Base-by-base conservation (phyloP, 2,113 vertebrate species). In the Bufo bufo region DNA sequence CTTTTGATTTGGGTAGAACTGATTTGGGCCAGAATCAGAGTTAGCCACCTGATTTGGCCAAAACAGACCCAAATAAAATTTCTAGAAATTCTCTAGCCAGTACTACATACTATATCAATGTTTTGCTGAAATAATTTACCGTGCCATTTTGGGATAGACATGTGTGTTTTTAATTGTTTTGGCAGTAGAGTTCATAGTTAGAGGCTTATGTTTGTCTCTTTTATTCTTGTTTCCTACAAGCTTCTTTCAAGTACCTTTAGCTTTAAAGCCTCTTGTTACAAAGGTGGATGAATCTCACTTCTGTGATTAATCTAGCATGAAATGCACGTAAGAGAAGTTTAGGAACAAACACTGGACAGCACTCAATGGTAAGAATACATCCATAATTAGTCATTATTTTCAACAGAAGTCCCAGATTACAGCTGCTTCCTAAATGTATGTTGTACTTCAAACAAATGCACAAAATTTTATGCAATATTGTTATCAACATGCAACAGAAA, bases 281-380 rank as follows among this genome's bases (percentile, higher is more conserved):
- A 83, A 83, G 61, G 59, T 83, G 47, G 81, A 83, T 69, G 47
- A 47, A 83, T 83, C 81, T 83, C 47, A 69, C 81, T 83, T 69
- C 81, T 83, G 63, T 66, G 81, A 83, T 83, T 83, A 83, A 65
- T 83, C 81, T 83, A 69, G 61, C 63, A 66, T 83, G 61, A 83
- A 83, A 65, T 23, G 47, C 43, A 69, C 45, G 69, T 69, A 83
- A 66, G 6, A 52, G 47, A 83, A 23, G 81, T 63, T 83, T 83
- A 52, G 81, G 11, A 83, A 69, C 33, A 20, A 59, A 69, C 45
- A 66, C 6, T 83, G 81, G 66, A 83, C 47, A 52, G 6, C 61
- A 66, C 59, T 66, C 20, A 5, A 61, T 66, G 61, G 19, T 83
- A 83, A 83, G 45, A 69, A 83, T 69, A 63, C 63, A 66, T 52